These are phyloP conservation scores for Sarcophaga carnaria DNA, from an alignment of 2,888 invertebrate species.

Conservation along the genomic window DNA sequence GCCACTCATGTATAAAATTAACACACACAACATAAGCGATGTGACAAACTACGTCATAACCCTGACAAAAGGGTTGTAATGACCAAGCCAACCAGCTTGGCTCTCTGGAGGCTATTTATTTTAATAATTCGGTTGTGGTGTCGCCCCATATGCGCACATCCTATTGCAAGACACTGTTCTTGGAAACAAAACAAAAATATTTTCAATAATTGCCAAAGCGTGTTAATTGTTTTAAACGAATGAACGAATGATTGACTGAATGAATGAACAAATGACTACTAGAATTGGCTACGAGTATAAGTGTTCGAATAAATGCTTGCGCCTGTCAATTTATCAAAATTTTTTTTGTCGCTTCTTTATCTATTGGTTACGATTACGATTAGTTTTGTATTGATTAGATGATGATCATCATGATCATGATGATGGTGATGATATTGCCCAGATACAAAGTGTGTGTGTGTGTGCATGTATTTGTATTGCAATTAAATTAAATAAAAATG, in stretches of 20 bases:
- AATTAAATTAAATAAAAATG: no score
- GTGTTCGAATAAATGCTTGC: neutral
- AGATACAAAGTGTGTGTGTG: no score
- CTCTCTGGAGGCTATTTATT: no score
- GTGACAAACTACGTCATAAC: no score
- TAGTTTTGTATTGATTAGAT: constrained; percentile 38
- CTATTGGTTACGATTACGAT: constrained; percentile 40
- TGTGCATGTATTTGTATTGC: no score
- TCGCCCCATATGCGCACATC: neutral
- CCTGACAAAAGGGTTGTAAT: no score
- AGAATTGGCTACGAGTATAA: constrained; percentile 15
- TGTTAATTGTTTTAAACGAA: constrained; percentile 63
- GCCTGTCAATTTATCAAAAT: no score
- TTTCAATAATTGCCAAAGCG: constrained; percentile 67
- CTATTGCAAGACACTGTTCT: neutral
- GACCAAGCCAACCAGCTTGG: no score
- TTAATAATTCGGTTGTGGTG: no score
- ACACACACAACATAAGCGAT: no score
- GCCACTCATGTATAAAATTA: no score
- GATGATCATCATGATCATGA: neutral
- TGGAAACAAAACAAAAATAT: constrained; percentile 45
- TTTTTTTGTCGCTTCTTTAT: constrained; percentile 34
- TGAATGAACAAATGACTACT: neutral
- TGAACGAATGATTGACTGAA: constrained; percentile 10
- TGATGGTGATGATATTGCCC: no score